Evolutionary conservation across 2,113 vertebrate species (phyloP).

Genomic region (Amphiprion percula): DNA sequence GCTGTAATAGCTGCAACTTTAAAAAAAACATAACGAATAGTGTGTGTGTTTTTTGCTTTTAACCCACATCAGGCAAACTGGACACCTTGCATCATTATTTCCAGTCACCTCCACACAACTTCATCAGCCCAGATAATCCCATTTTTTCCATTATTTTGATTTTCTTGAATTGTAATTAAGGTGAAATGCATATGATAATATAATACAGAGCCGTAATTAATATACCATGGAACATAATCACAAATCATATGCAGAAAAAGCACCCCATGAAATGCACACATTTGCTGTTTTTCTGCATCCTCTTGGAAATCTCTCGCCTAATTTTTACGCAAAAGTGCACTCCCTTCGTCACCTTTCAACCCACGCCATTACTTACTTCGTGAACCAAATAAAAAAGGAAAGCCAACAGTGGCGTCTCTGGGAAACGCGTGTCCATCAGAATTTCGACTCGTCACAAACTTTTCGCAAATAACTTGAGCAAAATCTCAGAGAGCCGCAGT

Average conservation of each 20-base stretch:
- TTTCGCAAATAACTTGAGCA: constrained; percentile 33
- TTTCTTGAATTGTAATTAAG: background rate
- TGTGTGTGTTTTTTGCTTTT: background rate
- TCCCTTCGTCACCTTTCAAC: constrained; percentile 19
- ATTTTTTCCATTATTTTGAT: background rate
- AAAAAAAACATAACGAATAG: background rate
- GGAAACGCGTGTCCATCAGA: constrained; percentile 36
- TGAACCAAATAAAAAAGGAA: background rate
- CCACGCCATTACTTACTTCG: constrained; percentile 55
- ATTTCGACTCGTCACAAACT: constrained; percentile 55
- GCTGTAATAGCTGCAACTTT: constrained; percentile 23
- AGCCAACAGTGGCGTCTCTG: constrained; percentile 33
- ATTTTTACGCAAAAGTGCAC: constrained; percentile 1
- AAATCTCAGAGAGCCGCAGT: background rate
- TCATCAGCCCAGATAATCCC: background rate
- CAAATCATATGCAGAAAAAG: constrained; percentile 6
- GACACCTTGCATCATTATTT: constrained; percentile 12
- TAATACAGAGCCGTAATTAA: background rate
- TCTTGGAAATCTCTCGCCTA: background rate
- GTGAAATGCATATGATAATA: background rate
- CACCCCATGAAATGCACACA: constrained; percentile 19
- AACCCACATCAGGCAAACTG: constrained; percentile 8
- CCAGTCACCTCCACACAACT: constrained; percentile 29
- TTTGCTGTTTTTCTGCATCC: background rate
- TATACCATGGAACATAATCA: background rate